These are phyloP conservation scores for Montipora foliosa DNA, from an alignment of 64 coral and sea anemone species.

Conservation along the genomic window DNA sequence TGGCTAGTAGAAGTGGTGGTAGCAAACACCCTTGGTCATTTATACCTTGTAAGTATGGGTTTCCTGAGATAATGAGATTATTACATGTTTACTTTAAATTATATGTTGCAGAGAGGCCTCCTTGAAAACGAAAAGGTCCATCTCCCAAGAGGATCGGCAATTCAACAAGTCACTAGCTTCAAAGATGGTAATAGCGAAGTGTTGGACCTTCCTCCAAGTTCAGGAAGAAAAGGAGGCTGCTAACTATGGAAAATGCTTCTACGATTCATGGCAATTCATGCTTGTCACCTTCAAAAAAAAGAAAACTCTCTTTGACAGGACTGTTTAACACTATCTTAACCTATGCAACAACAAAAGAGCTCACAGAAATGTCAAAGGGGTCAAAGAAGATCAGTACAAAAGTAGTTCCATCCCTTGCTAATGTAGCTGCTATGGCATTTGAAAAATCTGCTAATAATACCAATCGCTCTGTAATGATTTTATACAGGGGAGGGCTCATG, in stretches of 20 bases:
- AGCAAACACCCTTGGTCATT: conserved; percentile 26
- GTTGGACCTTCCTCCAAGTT: conserved; percentile 80
- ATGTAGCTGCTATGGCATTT: conserved; percentile 68
- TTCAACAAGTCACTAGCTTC: conserved; percentile 48
- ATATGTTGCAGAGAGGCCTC: conserved; percentile 71
- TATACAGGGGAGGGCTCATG: conserved; percentile 79
- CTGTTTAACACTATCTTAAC: conserved; percentile 79
- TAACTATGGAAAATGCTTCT: conserved; percentile 85
- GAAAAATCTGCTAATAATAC: conserved; percentile 73
- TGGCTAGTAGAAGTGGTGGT: conserved; percentile 10
- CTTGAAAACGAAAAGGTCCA: conserved; percentile 78
- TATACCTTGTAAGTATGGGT: conserved; percentile 52
- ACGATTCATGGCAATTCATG: conserved; percentile 77
- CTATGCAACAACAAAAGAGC: conserved; percentile 53
- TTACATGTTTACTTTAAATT: conserved; percentile 44
- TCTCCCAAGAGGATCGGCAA: conserved; percentile 46
- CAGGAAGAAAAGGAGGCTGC: conserved; percentile 74
- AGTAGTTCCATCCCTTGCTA: conserved; percentile 68
- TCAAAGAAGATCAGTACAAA: conserved; percentile 47
- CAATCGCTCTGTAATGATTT: conserved; percentile 72
- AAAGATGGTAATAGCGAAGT: conserved; percentile 89
- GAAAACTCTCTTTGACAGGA: conserved; percentile 73
- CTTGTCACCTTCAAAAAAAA: conserved; percentile 79
- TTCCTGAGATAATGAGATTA: conserved; percentile 65
- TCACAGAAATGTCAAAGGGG: conserved; percentile 67